Evolutionary conservation across 1,140 invertebrate species (phyloP), one percentile per base, ranked within the genome.

Genomic region (Saccostrea cuccullata): DNA sequence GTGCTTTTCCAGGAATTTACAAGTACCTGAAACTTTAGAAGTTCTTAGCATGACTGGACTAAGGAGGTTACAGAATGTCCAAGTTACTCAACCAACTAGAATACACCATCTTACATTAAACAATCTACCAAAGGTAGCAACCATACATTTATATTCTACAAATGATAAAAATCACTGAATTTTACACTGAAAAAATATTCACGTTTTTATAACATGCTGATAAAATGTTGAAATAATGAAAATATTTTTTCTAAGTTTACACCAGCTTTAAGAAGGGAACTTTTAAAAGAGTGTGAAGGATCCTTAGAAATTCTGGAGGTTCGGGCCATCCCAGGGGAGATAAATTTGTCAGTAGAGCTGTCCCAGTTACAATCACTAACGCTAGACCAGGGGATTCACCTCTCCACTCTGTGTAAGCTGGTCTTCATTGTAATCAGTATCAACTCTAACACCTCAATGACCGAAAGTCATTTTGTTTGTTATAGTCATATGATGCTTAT

Each of bases 291-390:
- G 1, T 90, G 86, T 84, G 87, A 87, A 47, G 8, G 36, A 36
- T 86, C 73, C 2, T 58, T 90, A 15, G 86, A 85, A 17, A 77
- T 86, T 15, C 55, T 90, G 60, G 89, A 90, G 60, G 84, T 90
- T 2, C 82, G 89, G 55, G 89, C 89, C 9, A 90, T 90, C 60
- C 89, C 89, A 55, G 87, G 87, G 84, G 89, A 90, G 58, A 73
- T 40, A 77, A 67, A 88, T 23, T 36, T 90, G 0, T 82, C 26
- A 6, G 56, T 90, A 26, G 13, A 88, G 6, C 77, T 90, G 20
- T 47, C 58, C 23, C 67, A 86, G 15, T 60, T 90, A 15, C 70
- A 84, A 15, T 86, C 55, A 20, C 73, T 90, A 30, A 90, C 89
- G 2, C 73, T 90, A 5, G 89, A 90, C 40, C 89, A 90, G 30